These are phyloP conservation scores for Vanessa atalanta DNA, from an alignment of 1,140 invertebrate species.

Conservation along the genomic window DNA sequence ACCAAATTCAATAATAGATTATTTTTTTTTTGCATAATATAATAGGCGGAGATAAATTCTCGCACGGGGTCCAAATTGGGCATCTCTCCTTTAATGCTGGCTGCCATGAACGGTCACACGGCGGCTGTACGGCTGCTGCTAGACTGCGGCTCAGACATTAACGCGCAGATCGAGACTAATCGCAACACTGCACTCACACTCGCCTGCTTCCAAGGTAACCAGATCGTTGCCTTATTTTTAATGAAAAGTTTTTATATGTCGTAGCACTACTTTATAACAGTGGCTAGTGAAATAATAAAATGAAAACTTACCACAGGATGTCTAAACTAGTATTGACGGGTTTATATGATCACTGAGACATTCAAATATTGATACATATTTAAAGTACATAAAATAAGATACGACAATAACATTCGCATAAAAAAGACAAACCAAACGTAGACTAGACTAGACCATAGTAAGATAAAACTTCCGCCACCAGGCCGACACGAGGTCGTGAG, in stretches of 20 bases:
- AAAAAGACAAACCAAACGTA: too few species aligned
- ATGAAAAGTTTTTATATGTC: too few species aligned
- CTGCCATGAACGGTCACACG: slow-evolving; percentile 99
- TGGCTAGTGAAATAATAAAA: too few species aligned
- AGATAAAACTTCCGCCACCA: slow-evolving; percentile 19
- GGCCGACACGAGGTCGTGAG: slow-evolving; percentile 97
- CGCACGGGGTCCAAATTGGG: slow-evolving; percentile 98
- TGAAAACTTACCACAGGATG: too few species aligned
- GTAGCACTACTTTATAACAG: too few species aligned
- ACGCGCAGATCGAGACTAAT: slow-evolving; percentile 99
- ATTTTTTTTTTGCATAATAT: not conserved
- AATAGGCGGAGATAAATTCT: slow-evolving; percentile 97
- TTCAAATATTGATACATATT: too few species aligned
- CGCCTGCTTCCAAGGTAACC: slow-evolving; percentile 98
- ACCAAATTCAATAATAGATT: too few species aligned
- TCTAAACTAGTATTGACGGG: too few species aligned
- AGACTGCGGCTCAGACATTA: slow-evolving; percentile 99
- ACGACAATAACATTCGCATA: too few species aligned
- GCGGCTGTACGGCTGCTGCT: slow-evolving; percentile 93
- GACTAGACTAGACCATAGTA: too few species aligned
- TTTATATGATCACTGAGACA: too few species aligned
- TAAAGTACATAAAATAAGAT: too few species aligned
- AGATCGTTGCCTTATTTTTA: not conserved
- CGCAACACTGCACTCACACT: slow-evolving; percentile 98
- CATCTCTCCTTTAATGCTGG: slow-evolving; percentile 99